phyloP scores from a whole-genome alignment of 2,888 invertebrate genomes.

The Eristalis pertinax region DNA sequence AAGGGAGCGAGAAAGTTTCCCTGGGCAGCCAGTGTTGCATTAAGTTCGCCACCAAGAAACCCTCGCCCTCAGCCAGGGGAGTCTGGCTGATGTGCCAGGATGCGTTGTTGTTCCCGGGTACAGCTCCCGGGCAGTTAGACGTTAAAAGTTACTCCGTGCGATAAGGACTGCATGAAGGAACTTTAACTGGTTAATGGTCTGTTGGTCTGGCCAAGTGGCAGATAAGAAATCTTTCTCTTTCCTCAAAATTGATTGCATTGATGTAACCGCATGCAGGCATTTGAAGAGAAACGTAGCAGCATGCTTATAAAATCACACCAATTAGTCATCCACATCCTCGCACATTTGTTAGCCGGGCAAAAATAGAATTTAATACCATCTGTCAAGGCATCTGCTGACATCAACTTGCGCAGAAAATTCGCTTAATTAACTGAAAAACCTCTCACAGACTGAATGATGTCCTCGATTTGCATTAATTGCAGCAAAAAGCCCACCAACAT shows the following conservation, averaged over 20 bases:
- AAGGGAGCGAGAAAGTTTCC: slow-evolving; percentile 27
- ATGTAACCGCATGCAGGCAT: too few relatives aligned
- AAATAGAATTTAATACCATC: neutral
- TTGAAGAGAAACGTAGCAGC: too few relatives aligned
- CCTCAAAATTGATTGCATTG: too few relatives aligned
- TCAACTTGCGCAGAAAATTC: slow-evolving; percentile 4
- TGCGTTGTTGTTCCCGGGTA: neutral
- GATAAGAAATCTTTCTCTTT: neutral
- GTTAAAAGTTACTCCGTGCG: neutral
- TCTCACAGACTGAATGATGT: slow-evolving; percentile 28
- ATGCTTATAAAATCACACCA: neutral
- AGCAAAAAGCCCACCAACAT: slow-evolving; percentile 3
- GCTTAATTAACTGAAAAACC: slow-evolving; percentile 42
- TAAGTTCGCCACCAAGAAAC: neutral
- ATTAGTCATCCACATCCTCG: neutral
- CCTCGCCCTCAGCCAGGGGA: too few relatives aligned
- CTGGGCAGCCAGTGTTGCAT: neutral
- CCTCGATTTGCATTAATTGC: slow-evolving; percentile 54
- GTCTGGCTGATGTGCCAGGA: neutral
- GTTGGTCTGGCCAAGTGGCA: neutral
- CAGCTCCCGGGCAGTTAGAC: neutral
- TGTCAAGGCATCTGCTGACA: neutral
- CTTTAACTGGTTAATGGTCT: neutral
- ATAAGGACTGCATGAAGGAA: neutral
- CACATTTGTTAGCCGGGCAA: neutral